phyloP scores from a whole-genome alignment of 2,113 vertebrate genomes.

The Himantopus leucocephalus region DNA sequence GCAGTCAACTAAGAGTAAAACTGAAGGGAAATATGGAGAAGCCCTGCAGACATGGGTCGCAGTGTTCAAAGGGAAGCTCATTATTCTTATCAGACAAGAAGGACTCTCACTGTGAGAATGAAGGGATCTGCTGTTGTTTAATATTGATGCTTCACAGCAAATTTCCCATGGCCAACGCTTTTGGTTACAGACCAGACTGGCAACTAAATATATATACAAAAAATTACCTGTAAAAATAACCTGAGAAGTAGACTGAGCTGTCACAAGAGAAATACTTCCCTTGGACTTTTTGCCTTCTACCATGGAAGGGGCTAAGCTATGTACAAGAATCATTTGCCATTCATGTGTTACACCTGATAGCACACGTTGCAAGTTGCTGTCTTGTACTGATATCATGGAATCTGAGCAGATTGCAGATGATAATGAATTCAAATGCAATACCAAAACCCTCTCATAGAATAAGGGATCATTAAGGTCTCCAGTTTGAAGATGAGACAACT shows the following conservation, averaged over 20 bases:
- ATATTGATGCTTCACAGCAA: not conserved
- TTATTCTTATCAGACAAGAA: not conserved
- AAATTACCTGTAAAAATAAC: not conserved
- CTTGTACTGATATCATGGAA: not conserved
- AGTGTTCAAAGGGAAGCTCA: not conserved
- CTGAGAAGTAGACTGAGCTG: not conserved
- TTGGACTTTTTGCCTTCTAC: not conserved
- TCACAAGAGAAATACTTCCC: not conserved
- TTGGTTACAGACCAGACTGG: not conserved
- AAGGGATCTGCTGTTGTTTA: not conserved
- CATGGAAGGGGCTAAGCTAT: not conserved
- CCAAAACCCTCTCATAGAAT: not conserved
- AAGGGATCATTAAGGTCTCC: not conserved
- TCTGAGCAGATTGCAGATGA: not conserved
- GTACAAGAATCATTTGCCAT: not conserved
- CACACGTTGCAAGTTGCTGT: not conserved
- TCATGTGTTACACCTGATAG: not conserved
- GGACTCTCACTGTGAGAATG: not conserved
- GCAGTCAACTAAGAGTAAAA: not conserved
- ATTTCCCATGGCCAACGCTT: not conserved
- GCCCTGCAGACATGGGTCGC: rapidly evolving
- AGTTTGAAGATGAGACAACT: not conserved
- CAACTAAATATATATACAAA: not conserved
- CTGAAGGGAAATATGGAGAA: not conserved
- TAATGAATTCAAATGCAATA: not conserved